phyloP scores from a whole-genome alignment of 2,888 invertebrate genomes.

The Hoplodrina blanda region DNA sequence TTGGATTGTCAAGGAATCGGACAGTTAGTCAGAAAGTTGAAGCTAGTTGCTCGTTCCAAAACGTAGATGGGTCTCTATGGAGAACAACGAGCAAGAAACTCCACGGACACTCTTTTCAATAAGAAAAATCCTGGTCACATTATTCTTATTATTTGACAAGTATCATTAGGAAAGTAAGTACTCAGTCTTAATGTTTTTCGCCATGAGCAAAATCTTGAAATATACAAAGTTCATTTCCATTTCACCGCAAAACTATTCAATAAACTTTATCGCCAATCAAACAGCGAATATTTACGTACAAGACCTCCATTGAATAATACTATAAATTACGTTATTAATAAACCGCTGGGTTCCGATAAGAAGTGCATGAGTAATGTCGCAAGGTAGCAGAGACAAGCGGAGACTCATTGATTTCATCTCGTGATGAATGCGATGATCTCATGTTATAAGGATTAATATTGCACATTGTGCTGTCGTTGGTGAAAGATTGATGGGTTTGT shows the following conservation, averaged over 20 bases:
- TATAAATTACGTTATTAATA: constrained; percentile 58
- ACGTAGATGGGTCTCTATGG: too few relatives aligned
- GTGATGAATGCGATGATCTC: constrained; percentile 38
- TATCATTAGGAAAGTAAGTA: too few relatives aligned
- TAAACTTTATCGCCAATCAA: constrained; percentile 38
- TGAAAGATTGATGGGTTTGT: constrained; percentile 13
- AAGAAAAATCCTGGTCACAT: too few relatives aligned
- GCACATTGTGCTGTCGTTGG: constrained; percentile 38
- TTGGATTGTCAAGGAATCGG: too few relatives aligned
- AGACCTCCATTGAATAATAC: constrained; percentile 37
- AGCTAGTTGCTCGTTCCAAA: too few relatives aligned
- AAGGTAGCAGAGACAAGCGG: constrained; percentile 42
- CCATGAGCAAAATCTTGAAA: background rate
- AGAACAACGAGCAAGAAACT: too few relatives aligned
- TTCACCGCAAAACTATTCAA: constrained; percentile 27
- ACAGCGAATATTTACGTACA: constrained; percentile 46
- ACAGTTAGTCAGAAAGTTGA: too few relatives aligned
- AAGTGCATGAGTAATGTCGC: constrained; percentile 37
- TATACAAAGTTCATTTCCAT: constrained; percentile 2
- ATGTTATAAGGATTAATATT: constrained; percentile 38
- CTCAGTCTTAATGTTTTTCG: too few relatives aligned
- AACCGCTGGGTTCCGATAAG: constrained; percentile 44
- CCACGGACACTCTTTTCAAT: too few relatives aligned
- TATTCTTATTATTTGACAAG: too few relatives aligned
- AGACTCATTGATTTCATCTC: constrained; percentile 42